Conservation (phyloP, 1,140 invertebrate species). For the Hylaeus volcanicus region DNA sequence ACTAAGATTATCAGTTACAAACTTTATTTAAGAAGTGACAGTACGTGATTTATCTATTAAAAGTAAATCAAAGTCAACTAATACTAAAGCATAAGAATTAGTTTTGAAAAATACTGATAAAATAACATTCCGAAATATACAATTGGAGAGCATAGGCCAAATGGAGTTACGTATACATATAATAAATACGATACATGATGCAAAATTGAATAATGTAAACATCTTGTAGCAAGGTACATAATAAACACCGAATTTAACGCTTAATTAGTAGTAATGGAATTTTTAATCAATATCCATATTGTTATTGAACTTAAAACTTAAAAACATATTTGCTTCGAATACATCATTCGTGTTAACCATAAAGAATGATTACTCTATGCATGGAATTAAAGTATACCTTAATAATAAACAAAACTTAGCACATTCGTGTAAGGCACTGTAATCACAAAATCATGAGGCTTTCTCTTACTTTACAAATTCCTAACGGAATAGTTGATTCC, state of each 20-base stretch:
- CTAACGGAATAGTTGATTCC: constrained; percentile 27
- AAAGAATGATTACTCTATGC: constrained; percentile 29
- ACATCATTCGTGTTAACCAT: constrained; percentile 38
- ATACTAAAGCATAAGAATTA: constrained; percentile 36
- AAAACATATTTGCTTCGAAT: not conserved
- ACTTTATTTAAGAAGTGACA: constrained; percentile 55
- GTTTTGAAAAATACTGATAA: constrained; percentile 23
- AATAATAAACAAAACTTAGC: constrained; percentile 30
- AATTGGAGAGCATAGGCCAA: constrained; percentile 11
- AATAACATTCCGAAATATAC: constrained; percentile 1
- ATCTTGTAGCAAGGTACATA: constrained; percentile 2
- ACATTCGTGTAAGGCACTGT: constrained; percentile 48
- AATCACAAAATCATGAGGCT: constrained; percentile 45
- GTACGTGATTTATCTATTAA: constrained; percentile 44
- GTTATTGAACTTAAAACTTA: constrained; percentile 23
- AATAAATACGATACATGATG: not conserved
- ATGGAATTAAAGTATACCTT: constrained; percentile 33
- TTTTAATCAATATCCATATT: constrained; percentile 5
- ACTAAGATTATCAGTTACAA: constrained; percentile 15
- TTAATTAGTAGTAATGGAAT: constrained; percentile 30
- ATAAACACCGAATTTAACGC: constrained; percentile 16
- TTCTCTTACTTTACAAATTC: constrained; percentile 23
- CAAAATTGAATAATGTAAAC: constrained; percentile 3
- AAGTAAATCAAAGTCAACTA: constrained; percentile 38
- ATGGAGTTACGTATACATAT: not conserved